These are phyloP conservation scores for Muscina levida DNA, from an alignment of 2,888 invertebrate species.

Conservation along the genomic window DNA sequence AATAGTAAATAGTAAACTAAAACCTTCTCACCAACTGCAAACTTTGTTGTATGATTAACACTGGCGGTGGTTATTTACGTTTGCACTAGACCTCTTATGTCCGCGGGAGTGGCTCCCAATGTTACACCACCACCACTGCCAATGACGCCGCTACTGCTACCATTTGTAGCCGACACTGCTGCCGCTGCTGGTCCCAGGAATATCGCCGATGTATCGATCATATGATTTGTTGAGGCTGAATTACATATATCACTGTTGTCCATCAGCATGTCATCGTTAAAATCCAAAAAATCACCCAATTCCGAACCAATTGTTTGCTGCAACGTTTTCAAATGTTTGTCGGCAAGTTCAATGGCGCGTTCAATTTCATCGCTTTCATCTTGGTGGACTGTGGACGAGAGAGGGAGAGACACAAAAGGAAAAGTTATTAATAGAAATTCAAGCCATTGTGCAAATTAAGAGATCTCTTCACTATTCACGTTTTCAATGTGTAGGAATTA, in stretches of 20 bases:
- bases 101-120: conserved; percentile 63
- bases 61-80: conserved; percentile 70
- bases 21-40: neutral
- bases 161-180: conserved; percentile 46
- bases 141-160: conserved; percentile 69
- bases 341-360: conserved; percentile 89
- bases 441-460: too few species aligned
- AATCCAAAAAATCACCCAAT: conserved; percentile 78
- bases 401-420: neutral
- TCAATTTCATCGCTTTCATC: conserved; percentile 94
- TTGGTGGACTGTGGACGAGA: conserved; percentile 81
- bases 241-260: conserved; percentile 73
- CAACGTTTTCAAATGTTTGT: conserved; percentile 86
- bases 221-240: conserved; percentile 65
- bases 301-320: conserved; percentile 82
- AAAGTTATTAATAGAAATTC: too few species aligned
- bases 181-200: neutral
- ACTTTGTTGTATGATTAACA: neutral
- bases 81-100: conserved; percentile 78
- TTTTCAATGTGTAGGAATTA: too few species aligned
- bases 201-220: conserved; percentile 71
- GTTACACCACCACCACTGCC: conserved; percentile 66
- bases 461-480: too few species aligned
- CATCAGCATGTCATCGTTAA: conserved; percentile 77
- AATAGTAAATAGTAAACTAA: neutral